These are phyloP conservation scores for Nephotettix cincticeps DNA, from an alignment of 1,140 invertebrate genomes.

Conservation along the genomic window DNA sequence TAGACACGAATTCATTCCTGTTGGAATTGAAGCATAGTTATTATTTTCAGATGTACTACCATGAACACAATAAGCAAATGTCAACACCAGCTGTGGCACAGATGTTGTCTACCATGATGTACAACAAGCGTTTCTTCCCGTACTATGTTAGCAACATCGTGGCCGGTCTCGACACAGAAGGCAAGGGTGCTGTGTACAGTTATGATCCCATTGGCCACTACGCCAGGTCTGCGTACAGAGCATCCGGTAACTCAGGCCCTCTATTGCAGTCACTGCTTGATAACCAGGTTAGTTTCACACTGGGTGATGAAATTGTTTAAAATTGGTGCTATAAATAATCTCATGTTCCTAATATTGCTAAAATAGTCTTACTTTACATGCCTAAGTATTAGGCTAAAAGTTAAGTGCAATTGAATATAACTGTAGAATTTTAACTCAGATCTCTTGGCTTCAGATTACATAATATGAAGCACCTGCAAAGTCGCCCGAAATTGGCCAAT, in stretches of 20 bases:
- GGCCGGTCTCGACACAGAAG: conserved; percentile 82
- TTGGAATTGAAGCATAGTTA: not conserved
- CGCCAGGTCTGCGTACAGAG: conserved; percentile 75
- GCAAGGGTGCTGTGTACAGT: conserved; percentile 92
- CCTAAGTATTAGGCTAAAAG: too few species aligned
- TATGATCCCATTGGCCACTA: conserved; percentile 97
- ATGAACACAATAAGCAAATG: conserved; percentile 95
- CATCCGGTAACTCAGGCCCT: conserved; percentile 80
- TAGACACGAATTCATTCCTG: not conserved
- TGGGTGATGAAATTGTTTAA: too few species aligned
- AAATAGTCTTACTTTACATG: too few species aligned
- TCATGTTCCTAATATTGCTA: too few species aligned
- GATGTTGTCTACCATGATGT: conserved; percentile 94
- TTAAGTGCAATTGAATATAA: too few species aligned
- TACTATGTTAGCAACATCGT: conserved; percentile 97
- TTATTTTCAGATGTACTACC: conserved; percentile 83
- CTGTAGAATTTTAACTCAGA: too few species aligned
- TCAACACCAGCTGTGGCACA: conserved; percentile 89
- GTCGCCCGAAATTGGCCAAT: too few species aligned
- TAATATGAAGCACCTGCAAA: too few species aligned
- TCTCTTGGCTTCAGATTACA: too few species aligned
- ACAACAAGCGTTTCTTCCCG: conserved; percentile 97
- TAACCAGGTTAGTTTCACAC: conserved; percentile 76
- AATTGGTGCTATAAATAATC: too few species aligned
- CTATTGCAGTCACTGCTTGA: conserved; percentile 83